phyloP scores from a whole-genome alignment of 2,888 invertebrate species.

The Meiosimyza platycephala region DNA sequence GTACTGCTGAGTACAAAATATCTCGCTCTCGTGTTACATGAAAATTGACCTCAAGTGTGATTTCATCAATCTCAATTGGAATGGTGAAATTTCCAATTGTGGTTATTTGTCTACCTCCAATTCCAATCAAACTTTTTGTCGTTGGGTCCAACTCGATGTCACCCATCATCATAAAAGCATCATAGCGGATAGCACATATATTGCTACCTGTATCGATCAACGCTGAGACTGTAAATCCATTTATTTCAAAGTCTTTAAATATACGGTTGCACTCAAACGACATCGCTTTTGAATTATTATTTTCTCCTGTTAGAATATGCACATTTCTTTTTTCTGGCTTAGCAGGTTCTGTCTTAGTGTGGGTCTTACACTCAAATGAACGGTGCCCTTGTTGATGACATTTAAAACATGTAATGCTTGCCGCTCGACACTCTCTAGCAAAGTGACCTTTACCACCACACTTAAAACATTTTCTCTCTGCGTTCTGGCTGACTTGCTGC shows the following conservation, averaged over 20 bases:
- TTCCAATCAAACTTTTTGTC: conserved; percentile 23
- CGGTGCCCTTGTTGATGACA: conserved; percentile 26
- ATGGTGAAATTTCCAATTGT: conserved; percentile 29
- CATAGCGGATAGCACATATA: conserved; percentile 30
- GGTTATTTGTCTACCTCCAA: conserved; percentile 26
- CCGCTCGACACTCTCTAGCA: conserved; percentile 4
- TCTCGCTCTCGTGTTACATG: conserved; percentile 31
- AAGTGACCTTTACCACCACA: conserved; percentile 15
- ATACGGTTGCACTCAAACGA: conserved; percentile 21
- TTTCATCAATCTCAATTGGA: conserved; percentile 14
- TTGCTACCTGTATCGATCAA: conserved; percentile 29
- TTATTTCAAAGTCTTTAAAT: conserved; percentile 28
- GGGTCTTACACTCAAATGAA: conserved; percentile 16
- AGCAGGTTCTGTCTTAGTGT: background rate
- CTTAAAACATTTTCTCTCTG: conserved; percentile 6
- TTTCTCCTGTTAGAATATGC: background rate
- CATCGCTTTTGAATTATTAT: background rate
- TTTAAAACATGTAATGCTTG: conserved; percentile 22
- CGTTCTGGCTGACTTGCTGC: background rate
- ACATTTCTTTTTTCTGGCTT: background rate
- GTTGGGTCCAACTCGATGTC: conserved; percentile 25
- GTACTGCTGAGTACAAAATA: conserved; percentile 33
- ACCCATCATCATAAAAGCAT: conserved; percentile 24
- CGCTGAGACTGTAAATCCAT: conserved; percentile 25
- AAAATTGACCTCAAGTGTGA: conserved; percentile 27